These are phyloP conservation scores for Dolichoris vasculosae DNA, from an alignment of 1,140 invertebrate species.

Conservation along the genomic window DNA sequence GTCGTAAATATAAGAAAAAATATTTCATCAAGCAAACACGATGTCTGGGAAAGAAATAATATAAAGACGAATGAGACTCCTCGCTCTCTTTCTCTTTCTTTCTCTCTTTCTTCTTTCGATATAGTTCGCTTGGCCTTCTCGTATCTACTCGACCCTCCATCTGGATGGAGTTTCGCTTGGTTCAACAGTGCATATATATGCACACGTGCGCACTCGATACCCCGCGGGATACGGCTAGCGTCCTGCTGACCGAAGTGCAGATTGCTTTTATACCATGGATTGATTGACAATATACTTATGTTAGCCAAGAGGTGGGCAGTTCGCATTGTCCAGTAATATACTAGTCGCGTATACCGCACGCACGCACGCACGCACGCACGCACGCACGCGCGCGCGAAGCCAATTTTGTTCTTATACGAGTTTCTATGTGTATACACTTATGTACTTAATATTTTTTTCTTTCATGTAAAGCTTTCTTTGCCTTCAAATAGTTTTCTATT, in stretches of 20 bases:
- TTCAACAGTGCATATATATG: background rate
- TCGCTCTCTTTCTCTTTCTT: conserved; percentile 52
- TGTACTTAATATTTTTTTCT: no score
- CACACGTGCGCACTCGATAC: conserved; percentile 49
- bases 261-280: conserved; percentile 75
- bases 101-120: background rate
- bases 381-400: conserved; percentile 65
- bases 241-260: conserved; percentile 72
- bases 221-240: conserved; percentile 69
- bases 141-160: background rate
- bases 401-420: conserved; percentile 47
- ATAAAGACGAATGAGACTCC: background rate
- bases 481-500: no score
- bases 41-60: background rate
- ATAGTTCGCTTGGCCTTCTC: background rate
- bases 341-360: no score
- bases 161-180: background rate
- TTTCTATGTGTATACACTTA: background rate
- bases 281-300: conserved; percentile 75
- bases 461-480: background rate
- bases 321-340: conserved; percentile 15
- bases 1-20: background rate
- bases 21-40: background rate
- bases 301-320: conserved; percentile 60
- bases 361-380: background rate